Percentiles rank a stretch among this genome's conserved stretches.
Conservation (phyloP, 2,113 vertebrate genomes). For the Crotalus viridis region DNA sequence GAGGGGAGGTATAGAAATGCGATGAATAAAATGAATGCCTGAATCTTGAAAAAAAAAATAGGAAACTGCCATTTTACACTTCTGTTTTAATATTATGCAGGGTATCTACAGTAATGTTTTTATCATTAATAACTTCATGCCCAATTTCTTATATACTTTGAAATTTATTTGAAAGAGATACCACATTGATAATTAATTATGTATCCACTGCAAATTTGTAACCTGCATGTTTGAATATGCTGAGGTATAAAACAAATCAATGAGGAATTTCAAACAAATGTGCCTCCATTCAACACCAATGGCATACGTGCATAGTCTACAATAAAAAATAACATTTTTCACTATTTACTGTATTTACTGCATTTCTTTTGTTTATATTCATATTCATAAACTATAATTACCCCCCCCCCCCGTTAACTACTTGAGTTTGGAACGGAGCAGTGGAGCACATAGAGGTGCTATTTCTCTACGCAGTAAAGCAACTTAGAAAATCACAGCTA, state of each 20-base stretch:
- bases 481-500: neutral
- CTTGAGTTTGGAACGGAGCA: too few species aligned
- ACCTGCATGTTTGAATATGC: slow-evolving; percentile 47
- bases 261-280: slow-evolving; percentile 34
- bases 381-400: neutral
- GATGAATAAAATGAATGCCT: neutral
- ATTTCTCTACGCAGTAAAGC: neutral
- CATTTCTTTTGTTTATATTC: slow-evolving; percentile 28
- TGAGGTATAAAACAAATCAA: slow-evolving; percentile 57
- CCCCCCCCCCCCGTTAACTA: neutral
- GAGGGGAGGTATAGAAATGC: neutral
- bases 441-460: too few species aligned
- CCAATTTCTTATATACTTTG: slow-evolving; percentile 59
- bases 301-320: slow-evolving; percentile 34
- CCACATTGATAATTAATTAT: slow-evolving; percentile 58
- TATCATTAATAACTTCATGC: slow-evolving; percentile 17
- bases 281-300: slow-evolving; percentile 22
- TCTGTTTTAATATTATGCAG: slow-evolving; percentile 50
- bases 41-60: slow-evolving; percentile 35
- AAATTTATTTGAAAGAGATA: slow-evolving; percentile 52
- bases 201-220: slow-evolving; percentile 58
- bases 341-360: slow-evolving; percentile 32
- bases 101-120: slow-evolving; percentile 13
- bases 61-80: slow-evolving; percentile 35
- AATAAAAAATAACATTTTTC: slow-evolving; percentile 50